These are phyloP conservation scores for Neogobius melanostomus DNA, from an alignment of 2,113 vertebrate genomes.

Conservation along the genomic window DNA sequence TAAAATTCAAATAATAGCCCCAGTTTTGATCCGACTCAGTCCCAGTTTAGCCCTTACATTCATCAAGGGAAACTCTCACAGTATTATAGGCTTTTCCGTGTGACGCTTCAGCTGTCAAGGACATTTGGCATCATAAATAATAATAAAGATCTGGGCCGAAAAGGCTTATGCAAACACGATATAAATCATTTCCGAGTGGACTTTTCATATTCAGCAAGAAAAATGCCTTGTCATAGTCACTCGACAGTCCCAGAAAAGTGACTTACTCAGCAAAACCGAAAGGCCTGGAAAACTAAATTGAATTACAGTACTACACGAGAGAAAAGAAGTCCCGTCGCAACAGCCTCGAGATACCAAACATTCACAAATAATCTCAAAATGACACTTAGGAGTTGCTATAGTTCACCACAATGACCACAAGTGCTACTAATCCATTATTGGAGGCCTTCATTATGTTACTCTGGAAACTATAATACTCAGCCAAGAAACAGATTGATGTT, in stretches of 20 bases:
- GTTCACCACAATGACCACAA: not conserved
- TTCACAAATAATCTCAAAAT: not conserved
- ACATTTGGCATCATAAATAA: not conserved
- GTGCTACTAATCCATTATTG: not conserved
- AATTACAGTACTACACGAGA: slow-evolving; percentile 32
- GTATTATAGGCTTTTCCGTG: not conserved
- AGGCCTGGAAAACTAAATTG: slow-evolving; percentile 31
- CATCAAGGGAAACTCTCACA: not conserved
- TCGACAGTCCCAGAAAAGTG: slow-evolving; percentile 38
- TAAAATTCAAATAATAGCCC: no score
- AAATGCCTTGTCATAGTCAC: slow-evolving; percentile 44
- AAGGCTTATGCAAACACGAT: not conserved
- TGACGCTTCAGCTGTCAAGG: slow-evolving; percentile 15
- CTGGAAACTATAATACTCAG: no score
- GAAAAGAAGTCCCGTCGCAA: slow-evolving; percentile 28
- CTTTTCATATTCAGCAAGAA: slow-evolving; percentile 32
- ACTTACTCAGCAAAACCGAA: slow-evolving; percentile 41
- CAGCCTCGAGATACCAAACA: not conserved
- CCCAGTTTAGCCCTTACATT: not conserved
- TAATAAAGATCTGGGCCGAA: not conserved
- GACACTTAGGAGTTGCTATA: not conserved
- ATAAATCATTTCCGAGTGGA: slow-evolving; percentile 27
- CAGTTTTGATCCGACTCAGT: not conserved
- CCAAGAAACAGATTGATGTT: no score
- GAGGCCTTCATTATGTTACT: no score